Evolutionary conservation across 1,140 invertebrate species (phyloP).

Genomic region (Augochlora pura): DNA sequence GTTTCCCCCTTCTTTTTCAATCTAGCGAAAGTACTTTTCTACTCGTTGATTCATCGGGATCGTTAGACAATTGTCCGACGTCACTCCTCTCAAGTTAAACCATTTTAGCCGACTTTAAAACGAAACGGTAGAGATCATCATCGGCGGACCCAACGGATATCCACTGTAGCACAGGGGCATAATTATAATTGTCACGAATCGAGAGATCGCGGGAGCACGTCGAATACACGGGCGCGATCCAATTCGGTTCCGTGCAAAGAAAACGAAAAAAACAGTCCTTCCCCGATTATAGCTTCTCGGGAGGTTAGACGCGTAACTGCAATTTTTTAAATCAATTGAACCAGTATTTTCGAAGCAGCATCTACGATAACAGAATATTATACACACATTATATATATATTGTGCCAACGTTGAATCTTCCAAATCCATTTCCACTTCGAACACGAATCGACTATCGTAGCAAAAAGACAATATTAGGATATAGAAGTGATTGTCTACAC

Average conservation of each 20-base stretch:
- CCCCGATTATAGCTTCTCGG: too few relatives aligned
- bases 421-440: constrained; percentile 49
- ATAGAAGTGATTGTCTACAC: constrained; percentile 16
- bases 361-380: constrained; percentile 19
- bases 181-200: constrained; percentile 30
- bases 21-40: neutral
- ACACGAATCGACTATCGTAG: constrained; percentile 19
- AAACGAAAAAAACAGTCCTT: neutral
- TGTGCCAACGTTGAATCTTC: constrained; percentile 62
- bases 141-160: neutral
- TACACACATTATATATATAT: constrained; percentile 4
- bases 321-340: neutral
- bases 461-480: constrained; percentile 28
- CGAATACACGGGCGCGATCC: neutral
- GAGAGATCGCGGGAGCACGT: neutral
- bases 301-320: neutral
- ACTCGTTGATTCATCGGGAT: neutral
- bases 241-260: neutral
- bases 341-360: neutral
- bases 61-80: neutral
- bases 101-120: too few relatives aligned
- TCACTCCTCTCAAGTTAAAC: neutral
- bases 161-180: constrained; percentile 5
- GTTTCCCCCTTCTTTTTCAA: constrained; percentile 6
- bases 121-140: too few relatives aligned